Percentiles rank a stretch among this genome's conserved stretches.
Conservation (phyloP, 2,797 vertebrate species). For the Catostomus latipinnis region DNA sequence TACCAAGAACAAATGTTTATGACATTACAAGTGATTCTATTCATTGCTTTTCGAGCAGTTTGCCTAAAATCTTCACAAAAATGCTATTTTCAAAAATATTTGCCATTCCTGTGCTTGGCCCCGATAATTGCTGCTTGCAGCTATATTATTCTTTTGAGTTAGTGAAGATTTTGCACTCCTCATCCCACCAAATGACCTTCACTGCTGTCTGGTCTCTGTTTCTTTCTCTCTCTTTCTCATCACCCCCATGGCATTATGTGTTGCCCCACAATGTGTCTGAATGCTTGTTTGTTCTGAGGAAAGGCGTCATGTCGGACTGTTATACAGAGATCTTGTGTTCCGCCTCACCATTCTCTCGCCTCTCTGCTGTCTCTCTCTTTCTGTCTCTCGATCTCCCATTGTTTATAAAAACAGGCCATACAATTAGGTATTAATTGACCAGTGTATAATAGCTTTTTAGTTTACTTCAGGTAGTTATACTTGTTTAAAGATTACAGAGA, state of each 20-base stretch:
- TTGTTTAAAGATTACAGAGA: background rate
- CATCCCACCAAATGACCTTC: conserved; percentile 73
- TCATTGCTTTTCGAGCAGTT: too few species aligned
- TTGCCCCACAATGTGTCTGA: conserved; percentile 55
- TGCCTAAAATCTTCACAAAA: too few species aligned
- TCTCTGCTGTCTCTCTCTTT: background rate
- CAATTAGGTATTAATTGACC: background rate
- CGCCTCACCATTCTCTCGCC: conserved; percentile 30
- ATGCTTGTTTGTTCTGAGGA: conserved; percentile 60
- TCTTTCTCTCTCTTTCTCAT: conserved; percentile 56
- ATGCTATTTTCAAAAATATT: too few species aligned
- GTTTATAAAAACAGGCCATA: conserved; percentile 6
- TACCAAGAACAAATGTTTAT: too few species aligned
- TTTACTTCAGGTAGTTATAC: background rate
- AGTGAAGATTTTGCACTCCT: conserved; percentile 66
- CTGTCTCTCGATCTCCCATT: conserved; percentile 32
- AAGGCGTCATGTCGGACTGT: conserved; percentile 56
- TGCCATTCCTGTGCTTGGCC: too few species aligned
- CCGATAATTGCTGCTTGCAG: too few species aligned
- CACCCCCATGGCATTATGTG: conserved; percentile 54
- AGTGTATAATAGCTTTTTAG: background rate
- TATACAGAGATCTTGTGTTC: conserved; percentile 50
- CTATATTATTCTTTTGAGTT: conserved; percentile 5
- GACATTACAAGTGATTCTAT: too few species aligned
- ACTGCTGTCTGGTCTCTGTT: conserved; percentile 45